Base-by-base conservation (phyloP, 2,113 vertebrate species). In the Calidris pygmaea region DNA sequence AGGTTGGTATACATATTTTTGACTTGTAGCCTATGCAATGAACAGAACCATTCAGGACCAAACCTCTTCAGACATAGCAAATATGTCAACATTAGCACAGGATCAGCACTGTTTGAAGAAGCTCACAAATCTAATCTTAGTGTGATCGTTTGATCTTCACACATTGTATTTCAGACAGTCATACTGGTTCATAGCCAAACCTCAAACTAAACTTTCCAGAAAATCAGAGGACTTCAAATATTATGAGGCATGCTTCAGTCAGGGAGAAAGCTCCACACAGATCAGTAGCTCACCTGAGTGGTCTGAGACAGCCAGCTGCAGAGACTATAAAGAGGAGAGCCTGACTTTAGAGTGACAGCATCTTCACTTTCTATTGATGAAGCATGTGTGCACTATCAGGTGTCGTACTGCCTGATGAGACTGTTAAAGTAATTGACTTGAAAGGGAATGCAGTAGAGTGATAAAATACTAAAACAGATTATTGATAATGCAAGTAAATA, bases 401-500 rank as follows among this genome's bases (percentile, higher is more conserved):
- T 7, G 77, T 76, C 4, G 0, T 48, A 45, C 67, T 90, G 12
- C n/a, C 55, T 35, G 41, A 87, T 72, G 65, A 76, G 35, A 39
- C n/a, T 88, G 73, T 93, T 93, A 96, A 95, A 86, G 56, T 63
- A 88, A 94, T 93, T 0, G 7, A 90, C 29, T 94, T 87, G 35
- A 41, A 96, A 93, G 21, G 32, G 13, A 95, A 89, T 95, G 23
- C 26, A 87, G 70, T 74, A 84, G 34, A 84, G 12, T 45, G 79
- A 96, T 94, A 96, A 97, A 55, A 91, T 55, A 86, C 23, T 78
- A 83, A 95, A 1, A 24, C n/a, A 94, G 55, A 90, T 92, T 90
- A 93, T 74, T 95, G 65, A 90, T 92, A 96, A 93, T 77, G 30
- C 16, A 96, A 90, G 59, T 73, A 93, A 96, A 94, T 85, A 96